Evolutionary conservation across 2,113 vertebrate species (phyloP).

Genomic region (Hypocryptadius cinnamomeus): DNA sequence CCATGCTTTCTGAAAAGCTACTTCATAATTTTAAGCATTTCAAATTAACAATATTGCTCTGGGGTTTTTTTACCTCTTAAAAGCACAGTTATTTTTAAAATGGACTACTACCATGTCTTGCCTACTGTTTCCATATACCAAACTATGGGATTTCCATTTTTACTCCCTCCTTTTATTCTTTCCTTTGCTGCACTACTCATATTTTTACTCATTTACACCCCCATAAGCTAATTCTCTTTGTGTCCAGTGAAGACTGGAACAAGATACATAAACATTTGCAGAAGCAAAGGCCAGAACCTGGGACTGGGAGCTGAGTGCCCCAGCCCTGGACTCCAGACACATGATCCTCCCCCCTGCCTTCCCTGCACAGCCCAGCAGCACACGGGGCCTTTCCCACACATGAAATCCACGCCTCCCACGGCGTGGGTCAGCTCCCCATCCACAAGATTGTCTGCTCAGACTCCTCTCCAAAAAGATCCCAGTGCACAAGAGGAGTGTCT

Average conservation of each 20-base stretch:
- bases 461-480: not conserved
- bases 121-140: not conserved
- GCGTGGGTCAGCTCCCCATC: not conserved
- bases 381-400: fast-evolving
- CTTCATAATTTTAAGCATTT: not conserved
- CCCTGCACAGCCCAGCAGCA: not conserved
- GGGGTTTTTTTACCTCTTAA: not conserved
- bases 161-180: not conserved
- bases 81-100: not conserved
- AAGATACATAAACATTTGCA: not conserved
- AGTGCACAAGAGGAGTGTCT: not conserved
- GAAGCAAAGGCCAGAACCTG: not conserved
- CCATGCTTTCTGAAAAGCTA: not conserved
- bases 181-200: not conserved
- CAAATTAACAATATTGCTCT: not conserved
- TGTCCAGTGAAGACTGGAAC: not conserved
- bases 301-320: not conserved
- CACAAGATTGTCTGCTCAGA: not conserved
- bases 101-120: not conserved
- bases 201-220: not conserved
- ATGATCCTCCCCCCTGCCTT: fast-evolving
- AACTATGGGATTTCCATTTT: not conserved
- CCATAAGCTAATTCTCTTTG: not conserved
- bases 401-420: not conserved
- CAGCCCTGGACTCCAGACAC: fast-evolving